A percentile compares a stretch with the other conserved stretches of the same genome.
Conservation (phyloP, 2,888 invertebrate genomes). For the Eupelmus urozonus region DNA sequence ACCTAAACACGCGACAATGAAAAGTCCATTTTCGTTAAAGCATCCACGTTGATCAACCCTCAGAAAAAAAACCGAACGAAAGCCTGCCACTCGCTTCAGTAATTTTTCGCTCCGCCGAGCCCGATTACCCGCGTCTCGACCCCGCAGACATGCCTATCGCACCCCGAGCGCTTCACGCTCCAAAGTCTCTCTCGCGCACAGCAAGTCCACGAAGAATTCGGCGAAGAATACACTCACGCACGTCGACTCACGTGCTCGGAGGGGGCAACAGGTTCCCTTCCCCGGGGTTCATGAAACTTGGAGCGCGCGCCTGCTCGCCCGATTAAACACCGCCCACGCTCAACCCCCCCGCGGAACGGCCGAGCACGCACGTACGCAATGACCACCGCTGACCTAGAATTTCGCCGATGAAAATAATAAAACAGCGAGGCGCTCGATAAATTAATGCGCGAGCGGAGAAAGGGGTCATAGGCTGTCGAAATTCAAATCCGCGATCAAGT, state of each 20-base stretch:
- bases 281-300: conserved; percentile 20
- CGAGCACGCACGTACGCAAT: neutral
- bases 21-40: too few species aligned
- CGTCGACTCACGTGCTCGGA: neutral
- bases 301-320: conserved; percentile 7
- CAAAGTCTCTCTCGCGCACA: neutral
- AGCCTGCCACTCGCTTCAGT: neutral
- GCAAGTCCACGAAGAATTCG: neutral
- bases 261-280: conserved; percentile 24
- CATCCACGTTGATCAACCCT: neutral
- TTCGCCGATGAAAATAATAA: neutral
- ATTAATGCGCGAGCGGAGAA: too few species aligned
- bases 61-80: neutral
- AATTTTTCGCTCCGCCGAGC: conserved; percentile 38
- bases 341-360: neutral
- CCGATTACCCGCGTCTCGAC: neutral
- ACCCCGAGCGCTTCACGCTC: neutral
- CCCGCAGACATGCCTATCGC: neutral
- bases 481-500: conserved; percentile 16
- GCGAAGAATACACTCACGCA: neutral
- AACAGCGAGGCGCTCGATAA: neutral
- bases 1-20: too few species aligned
- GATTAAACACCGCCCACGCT: neutral
- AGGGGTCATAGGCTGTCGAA: neutral
- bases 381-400: conserved; percentile 30